Conservation (phyloP, 2,888 invertebrate genomes). For the Lochmaea crataegi region DNA sequence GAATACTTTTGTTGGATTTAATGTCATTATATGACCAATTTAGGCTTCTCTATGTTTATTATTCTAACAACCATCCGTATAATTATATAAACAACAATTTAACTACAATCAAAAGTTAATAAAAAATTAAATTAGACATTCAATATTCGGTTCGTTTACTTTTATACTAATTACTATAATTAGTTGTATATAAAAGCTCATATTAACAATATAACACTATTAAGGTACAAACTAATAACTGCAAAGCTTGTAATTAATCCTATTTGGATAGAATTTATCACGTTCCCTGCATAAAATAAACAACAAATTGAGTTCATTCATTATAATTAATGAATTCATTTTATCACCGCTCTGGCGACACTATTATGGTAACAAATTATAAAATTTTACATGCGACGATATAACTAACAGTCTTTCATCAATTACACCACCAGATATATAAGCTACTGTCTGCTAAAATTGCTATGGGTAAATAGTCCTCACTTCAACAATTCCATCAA, state of each 20-base stretch:
- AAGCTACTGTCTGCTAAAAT: background rate
- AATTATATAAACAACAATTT: too few relatives aligned
- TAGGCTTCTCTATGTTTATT: too few relatives aligned
- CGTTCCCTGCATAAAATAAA: constrained; percentile 26
- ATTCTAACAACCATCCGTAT: too few relatives aligned
- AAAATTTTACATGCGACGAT: constrained; percentile 19
- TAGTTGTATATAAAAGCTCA: too few relatives aligned
- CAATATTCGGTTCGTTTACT: too few relatives aligned
- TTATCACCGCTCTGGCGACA: constrained; percentile 33
- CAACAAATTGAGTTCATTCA: constrained; percentile 35
- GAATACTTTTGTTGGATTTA: too few relatives aligned
- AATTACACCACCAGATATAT: constrained; percentile 20
- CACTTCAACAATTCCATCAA: too few relatives aligned
- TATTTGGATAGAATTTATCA: constrained; percentile 32
- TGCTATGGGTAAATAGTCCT: background rate
- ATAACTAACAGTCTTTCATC: constrained; percentile 15
- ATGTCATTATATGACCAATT: too few relatives aligned
- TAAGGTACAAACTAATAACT: background rate
- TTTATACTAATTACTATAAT: too few relatives aligned
- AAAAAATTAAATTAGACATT: too few relatives aligned
- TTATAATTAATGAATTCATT: constrained; percentile 38
- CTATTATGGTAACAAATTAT: constrained; percentile 32
- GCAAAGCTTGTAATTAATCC: constrained; percentile 5
- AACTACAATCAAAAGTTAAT: too few relatives aligned
- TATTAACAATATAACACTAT: background rate